phyloP scores from a whole-genome alignment of 2,797 vertebrate species.

The Anabas testudineus region DNA sequence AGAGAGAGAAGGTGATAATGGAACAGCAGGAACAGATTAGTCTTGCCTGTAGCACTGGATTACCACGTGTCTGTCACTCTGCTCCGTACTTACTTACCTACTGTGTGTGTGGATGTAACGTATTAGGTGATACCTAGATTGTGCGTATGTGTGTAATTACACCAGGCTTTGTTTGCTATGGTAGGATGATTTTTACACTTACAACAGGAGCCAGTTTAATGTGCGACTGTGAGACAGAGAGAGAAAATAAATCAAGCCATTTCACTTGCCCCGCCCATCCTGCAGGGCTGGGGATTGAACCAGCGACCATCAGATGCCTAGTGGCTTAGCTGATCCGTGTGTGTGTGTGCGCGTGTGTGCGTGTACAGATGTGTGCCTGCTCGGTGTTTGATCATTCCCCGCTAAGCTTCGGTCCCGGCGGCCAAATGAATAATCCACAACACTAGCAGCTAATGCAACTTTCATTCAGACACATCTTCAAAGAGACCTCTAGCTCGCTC shows the following conservation, averaged over 20 bases:
- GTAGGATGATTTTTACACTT: no score
- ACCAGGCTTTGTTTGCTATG: neutral
- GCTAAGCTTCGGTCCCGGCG: slow-evolving; percentile 56
- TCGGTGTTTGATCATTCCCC: slow-evolving; percentile 62
- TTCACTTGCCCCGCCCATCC: no score
- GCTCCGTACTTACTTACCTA: no score
- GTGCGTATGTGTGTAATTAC: no score
- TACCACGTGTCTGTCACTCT: slow-evolving; percentile 25
- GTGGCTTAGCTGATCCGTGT: slow-evolving; percentile 32
- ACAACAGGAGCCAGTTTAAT: no score
- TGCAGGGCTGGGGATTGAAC: no score
- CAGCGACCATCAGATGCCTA: slow-evolving; percentile 43
- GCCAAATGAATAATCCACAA: slow-evolving; percentile 70
- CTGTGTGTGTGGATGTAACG: neutral
- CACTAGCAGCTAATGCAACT: slow-evolving; percentile 68
- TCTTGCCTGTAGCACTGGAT: slow-evolving; percentile 45
- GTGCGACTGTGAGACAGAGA: no score
- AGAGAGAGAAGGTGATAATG: slow-evolving; percentile 41
- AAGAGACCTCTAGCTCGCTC: slow-evolving; percentile 44
- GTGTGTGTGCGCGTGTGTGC: slow-evolving; percentile 27
- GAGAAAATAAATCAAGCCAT: no score
- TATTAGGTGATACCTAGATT: neutral
- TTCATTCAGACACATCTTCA: slow-evolving; percentile 69
- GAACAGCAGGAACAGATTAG: slow-evolving; percentile 57
- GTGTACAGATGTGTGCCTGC: slow-evolving; percentile 27